Evolutionary conservation across 2,113 vertebrate species (phyloP).

Genomic region (Chloropsis cyanopogon): DNA sequence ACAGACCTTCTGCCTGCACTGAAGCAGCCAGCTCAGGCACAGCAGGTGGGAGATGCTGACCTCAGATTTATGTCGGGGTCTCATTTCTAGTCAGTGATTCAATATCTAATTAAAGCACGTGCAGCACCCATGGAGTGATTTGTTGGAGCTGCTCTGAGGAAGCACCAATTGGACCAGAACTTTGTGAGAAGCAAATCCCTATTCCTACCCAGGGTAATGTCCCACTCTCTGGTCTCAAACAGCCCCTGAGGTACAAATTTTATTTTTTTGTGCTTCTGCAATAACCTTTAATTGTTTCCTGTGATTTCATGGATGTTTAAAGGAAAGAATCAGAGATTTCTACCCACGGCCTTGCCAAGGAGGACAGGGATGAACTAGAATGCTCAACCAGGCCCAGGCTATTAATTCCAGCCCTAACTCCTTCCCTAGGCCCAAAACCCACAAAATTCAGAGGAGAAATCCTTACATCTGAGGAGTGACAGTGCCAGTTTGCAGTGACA

Average conservation of each 20-base stretch:
- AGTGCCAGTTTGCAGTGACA: background rate
- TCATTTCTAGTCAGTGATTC: background rate
- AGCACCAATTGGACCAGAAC: background rate
- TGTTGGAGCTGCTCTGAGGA: background rate
- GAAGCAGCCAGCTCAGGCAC: background rate
- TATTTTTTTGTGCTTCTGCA: background rate
- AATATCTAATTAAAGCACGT: conserved; percentile 28
- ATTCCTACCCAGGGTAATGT: background rate
- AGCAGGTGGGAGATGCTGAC: background rate
- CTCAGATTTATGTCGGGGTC: background rate
- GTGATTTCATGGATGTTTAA: background rate
- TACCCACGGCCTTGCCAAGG: background rate
- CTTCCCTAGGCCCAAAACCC: background rate
- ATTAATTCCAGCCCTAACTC: background rate
- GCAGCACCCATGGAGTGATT: background rate
- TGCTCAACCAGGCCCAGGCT: background rate
- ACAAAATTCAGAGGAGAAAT: background rate
- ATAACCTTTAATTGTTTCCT: background rate
- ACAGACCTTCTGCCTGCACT: conserved; percentile 12
- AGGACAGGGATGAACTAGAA: background rate
- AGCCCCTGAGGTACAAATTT: background rate
- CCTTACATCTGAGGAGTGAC: background rate
- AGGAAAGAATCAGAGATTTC: background rate
- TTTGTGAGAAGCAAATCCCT: background rate
- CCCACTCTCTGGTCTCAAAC: background rate